A percentile compares a stretch with the other conserved stretches of the same genome.
These are phyloP conservation scores for Chrysolina americana DNA, from an alignment of 2,888 invertebrate species.

Conservation along the genomic window DNA sequence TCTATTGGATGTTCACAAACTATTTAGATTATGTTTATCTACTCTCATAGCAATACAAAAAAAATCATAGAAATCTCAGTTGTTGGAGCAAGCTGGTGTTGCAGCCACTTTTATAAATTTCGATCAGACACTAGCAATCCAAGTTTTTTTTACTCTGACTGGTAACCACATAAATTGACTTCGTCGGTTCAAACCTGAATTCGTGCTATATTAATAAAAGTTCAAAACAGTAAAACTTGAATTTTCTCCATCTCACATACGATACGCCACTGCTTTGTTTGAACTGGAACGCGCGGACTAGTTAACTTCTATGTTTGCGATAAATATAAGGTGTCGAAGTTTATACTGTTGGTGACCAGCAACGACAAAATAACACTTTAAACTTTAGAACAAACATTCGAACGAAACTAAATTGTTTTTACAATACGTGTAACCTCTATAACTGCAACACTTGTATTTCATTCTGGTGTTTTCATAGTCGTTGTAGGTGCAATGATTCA, in stretches of 20 bases:
- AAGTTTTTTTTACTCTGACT: no score
- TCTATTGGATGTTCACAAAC: no score
- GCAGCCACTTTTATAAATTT: no score
- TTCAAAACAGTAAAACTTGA: background rate
- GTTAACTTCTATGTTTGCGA: slow-evolving; percentile 16
- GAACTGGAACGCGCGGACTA: background rate
- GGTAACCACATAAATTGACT: no score
- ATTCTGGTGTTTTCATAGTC: slow-evolving; percentile 1
- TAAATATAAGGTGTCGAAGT: slow-evolving; percentile 22
- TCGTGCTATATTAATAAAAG: background rate
- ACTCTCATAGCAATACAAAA: no score
- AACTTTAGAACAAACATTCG: slow-evolving; percentile 19
- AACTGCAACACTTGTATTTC: background rate
- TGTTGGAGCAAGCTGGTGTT: no score
- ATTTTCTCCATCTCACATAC: background rate
- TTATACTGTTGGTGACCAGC: background rate
- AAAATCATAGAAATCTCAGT: no score
- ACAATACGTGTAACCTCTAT: slow-evolving; percentile 3
- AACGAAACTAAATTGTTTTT: slow-evolving; percentile 9
- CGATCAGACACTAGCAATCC: no score
- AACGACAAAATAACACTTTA: slow-evolving; percentile 18
- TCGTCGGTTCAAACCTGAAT: no score
- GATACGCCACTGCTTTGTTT: background rate
- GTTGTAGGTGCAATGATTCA: slow-evolving; percentile 16
- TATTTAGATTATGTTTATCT: no score